Evolutionary conservation across 2,113 vertebrate species (phyloP), one percentile per base, ranked within the genome.

Genomic region (Hypocryptadius cinnamomeus): DNA sequence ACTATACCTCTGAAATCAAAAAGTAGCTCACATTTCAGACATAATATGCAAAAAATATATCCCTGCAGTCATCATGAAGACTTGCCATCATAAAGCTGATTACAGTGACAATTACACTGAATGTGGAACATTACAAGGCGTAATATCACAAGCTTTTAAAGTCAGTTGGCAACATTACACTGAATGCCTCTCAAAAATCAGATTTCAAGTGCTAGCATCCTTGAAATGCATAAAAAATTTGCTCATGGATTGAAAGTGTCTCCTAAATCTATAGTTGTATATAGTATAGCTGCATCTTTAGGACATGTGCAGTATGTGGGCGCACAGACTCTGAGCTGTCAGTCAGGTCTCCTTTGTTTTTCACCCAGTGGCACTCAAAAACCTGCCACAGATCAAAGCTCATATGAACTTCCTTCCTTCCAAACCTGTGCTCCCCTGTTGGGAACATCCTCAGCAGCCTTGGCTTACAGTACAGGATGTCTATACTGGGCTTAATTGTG

Each of bases 401-500:
- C 51, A 15, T 4, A 27, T 9, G 11, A 87, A 80, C 44, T 64
- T 39, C 37, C 53, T 66, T 82, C 48, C 54, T 74, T 68, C 20
- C 65, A 90, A 80, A 78, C 44, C 56, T 40, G 68, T 30, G 45
- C 44, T 79, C 59, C 76, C 63, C 85, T 81, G 42, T 57, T 59
- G 84, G 59, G 70, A 92, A 45, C 73, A 73, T 5, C 80, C 30
- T 91, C 89, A 65, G 63, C 80, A 93, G 66, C 66, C 63, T 40
- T 87, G 84, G 94, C 89, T 87, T 79, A 31, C 35, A 24, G 73
- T 5, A 85, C 85, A 89, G 87, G 74, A 94, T 91, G 89, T 70
- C 89, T 89, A 70, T 14, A 87, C 74, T 56, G 74, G 42, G 91
- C 76, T 96, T 94, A 95, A 96, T 91, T 83, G 91, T 87, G 91